A percentile compares a stretch with the other conserved stretches of the same genome.
Evolutionary conservation across 2,113 vertebrate species (phyloP).

Genomic region (Tichodroma muraria): DNA sequence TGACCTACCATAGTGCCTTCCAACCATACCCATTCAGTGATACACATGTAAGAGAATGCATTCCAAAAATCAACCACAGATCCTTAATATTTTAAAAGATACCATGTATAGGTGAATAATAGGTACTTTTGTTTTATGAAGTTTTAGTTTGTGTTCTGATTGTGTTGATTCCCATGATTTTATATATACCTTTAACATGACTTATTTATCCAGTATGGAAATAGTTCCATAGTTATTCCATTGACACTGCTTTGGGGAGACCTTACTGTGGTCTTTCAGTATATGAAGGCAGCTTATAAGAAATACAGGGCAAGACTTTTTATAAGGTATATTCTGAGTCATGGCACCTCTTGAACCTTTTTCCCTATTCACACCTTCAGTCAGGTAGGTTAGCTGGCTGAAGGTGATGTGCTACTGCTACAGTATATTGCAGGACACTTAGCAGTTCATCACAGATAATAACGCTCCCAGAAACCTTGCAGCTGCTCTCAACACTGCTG

Average conservation of each 20-base stretch:
- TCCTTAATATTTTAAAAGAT: background rate
- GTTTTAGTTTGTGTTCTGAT: background rate
- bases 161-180: background rate
- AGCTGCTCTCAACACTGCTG: background rate
- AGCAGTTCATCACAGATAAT: background rate
- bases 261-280: background rate
- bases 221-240: background rate
- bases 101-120: background rate
- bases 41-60: background rate
- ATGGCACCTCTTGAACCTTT: background rate
- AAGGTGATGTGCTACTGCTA: background rate
- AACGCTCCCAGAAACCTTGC: background rate
- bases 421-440: background rate
- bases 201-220: background rate
- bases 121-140: background rate
- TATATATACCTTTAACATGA: background rate
- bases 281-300: background rate
- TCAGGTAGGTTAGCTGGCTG: background rate
- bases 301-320: background rate
- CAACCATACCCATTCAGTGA: background rate
- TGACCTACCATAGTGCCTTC: background rate
- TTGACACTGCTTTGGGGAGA: background rate
- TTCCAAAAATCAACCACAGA: background rate
- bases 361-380: background rate
- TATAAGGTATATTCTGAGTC: background rate